Evolutionary conservation across 1,140 invertebrate genomes (phyloP).

Genomic region (Gryllus bimaculatus): DNA sequence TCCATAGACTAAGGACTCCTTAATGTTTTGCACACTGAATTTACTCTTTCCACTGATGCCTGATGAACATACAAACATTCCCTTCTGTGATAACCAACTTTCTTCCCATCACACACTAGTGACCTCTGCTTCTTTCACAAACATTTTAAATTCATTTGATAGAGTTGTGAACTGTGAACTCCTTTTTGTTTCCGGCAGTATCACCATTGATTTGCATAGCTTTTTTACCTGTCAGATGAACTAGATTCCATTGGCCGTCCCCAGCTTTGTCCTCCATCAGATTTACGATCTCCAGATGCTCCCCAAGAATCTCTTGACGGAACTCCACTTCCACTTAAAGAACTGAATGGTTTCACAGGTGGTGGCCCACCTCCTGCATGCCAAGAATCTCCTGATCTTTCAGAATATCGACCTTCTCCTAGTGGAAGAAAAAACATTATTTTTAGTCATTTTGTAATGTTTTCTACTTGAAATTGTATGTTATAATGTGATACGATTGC

Average conservation of each 20-base stretch:
- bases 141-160: background rate
- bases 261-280: constrained; percentile 16
- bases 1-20: too few relatives aligned
- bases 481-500: too few relatives aligned
- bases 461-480: too few relatives aligned
- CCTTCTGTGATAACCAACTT: too few relatives aligned
- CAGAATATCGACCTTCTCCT: constrained; percentile 19
- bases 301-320: constrained; percentile 15
- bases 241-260: constrained; percentile 16
- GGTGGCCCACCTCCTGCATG: constrained; percentile 20
- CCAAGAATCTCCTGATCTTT: constrained; percentile 22
- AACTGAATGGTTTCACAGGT: constrained; percentile 17
- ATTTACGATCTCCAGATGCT: constrained; percentile 12
- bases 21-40: too few relatives aligned
- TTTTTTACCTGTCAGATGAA: constrained; percentile 13
- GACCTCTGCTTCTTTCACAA: background rate
- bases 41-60: too few relatives aligned
- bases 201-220: background rate
- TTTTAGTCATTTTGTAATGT: too few relatives aligned
- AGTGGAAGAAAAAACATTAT: background rate
- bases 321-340: constrained; percentile 11
- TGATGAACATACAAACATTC: background rate
- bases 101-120: background rate
- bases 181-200: background rate
- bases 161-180: background rate